Conservation (phyloP, 2,888 invertebrate species). For the Drosophila paramelanica region DNA sequence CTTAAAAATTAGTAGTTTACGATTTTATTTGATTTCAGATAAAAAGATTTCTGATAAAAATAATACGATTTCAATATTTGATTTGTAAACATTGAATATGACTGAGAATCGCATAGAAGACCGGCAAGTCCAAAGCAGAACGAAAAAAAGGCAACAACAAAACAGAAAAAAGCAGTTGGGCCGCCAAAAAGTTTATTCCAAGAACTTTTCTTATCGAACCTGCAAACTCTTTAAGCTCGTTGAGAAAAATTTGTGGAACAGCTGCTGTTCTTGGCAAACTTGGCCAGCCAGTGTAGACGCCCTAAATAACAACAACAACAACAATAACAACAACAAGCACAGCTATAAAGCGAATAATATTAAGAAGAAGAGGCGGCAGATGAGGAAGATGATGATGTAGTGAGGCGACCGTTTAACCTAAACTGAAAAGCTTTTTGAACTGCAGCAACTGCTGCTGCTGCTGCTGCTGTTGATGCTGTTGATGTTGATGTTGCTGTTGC, state of each 20-base stretch:
- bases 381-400: slow-evolving; percentile 35
- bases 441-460: slow-evolving; percentile 24
- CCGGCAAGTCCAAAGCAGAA: not conserved
- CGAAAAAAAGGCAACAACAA: not conserved
- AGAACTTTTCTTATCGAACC: slow-evolving; percentile 11
- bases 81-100: not conserved
- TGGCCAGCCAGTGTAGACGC: slow-evolving; percentile 32
- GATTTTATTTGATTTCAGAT: no score
- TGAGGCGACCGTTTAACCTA: slow-evolving; percentile 51
- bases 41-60: no score
- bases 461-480: slow-evolving; percentile 8
- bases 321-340: slow-evolving; percentile 4
- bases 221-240: slow-evolving; percentile 17
- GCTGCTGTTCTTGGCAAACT: slow-evolving; percentile 32
- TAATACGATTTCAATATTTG: no score
- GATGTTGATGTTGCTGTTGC: slow-evolving; percentile 12
- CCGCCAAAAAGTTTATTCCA: not conserved
- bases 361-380: slow-evolving; percentile 3
- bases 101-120: slow-evolving; percentile 2
- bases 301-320: slow-evolving; percentile 18
- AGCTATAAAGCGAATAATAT: not conserved
- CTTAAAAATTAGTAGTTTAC: no score
- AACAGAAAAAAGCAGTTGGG: no score
- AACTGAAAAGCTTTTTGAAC: slow-evolving; percentile 30
- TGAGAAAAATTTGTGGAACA: slow-evolving; percentile 11